Conservation (phyloP, 2,797 vertebrate species). For the Aldrovandia affinis region DNA sequence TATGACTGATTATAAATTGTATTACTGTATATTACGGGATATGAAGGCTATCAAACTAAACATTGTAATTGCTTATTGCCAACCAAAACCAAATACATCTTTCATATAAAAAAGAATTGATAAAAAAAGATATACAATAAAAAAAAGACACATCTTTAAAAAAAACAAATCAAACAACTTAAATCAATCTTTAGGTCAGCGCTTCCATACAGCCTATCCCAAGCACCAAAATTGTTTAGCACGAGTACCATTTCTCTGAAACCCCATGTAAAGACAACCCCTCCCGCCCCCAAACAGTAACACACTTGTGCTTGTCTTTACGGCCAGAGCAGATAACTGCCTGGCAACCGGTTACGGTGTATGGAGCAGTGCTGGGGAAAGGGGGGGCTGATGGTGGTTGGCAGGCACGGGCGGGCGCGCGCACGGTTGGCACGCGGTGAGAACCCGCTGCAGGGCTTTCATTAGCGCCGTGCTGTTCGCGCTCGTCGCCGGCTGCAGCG, state of each 20-base stretch:
- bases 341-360: neutral
- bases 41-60: no score
- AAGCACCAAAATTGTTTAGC: neutral
- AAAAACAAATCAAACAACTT: no score
- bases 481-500: slow-evolving; percentile 62
- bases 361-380: neutral
- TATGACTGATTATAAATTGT: no score
- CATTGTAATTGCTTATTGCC: no score
- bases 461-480: slow-evolving; percentile 73
- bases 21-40: no score
- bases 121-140: no score
- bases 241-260: neutral
- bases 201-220: neutral
- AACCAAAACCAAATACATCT: no score
- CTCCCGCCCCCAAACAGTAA: neutral
- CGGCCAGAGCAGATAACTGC: neutral
- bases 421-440: neutral
- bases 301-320: neutral
- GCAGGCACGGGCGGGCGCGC: neutral
- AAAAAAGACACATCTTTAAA: no score
- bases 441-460: slow-evolving; percentile 47
- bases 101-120: no score
- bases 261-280: slow-evolving; percentile 7
- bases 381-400: neutral
- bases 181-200: neutral